A percentile compares a stretch with the other conserved stretches of the same genome.
Evolutionary conservation across 2,797 vertebrate genomes (phyloP).

Genomic region (Adelosebastes latens): DNA sequence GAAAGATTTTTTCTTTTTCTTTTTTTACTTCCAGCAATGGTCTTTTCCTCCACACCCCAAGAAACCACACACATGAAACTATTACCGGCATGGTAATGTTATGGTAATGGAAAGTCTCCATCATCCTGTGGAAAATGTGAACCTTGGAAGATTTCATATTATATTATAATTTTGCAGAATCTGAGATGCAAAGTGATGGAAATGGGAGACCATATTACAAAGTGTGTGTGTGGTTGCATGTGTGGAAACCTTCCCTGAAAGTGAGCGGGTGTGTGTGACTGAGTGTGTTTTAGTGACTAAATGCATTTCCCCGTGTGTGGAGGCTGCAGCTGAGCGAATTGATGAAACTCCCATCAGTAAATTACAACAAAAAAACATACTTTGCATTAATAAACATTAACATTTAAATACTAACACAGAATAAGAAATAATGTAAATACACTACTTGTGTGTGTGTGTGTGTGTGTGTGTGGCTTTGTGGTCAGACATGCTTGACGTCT

Average conservation of each 20-base stretch:
- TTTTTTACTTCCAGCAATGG: constrained; percentile 48
- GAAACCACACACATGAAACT: constrained; percentile 37
- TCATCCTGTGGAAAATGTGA: constrained; percentile 68
- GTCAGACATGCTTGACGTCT: constrained; percentile 19
- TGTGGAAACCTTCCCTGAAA: constrained; percentile 13
- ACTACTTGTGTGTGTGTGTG: neutral
- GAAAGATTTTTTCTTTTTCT: constrained; percentile 50
- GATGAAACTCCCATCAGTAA: neutral
- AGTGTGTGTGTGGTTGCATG: constrained; percentile 8
- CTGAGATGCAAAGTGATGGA: constrained; percentile 46
- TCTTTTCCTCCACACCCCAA: constrained; percentile 45
- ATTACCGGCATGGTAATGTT: constrained; percentile 35
- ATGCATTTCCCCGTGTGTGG: constrained; percentile 7
- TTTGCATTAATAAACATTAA: neutral
- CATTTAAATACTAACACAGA: neutral
- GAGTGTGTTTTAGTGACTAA: constrained; percentile 11
- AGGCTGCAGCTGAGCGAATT: neutral
- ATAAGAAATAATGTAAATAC: neutral
- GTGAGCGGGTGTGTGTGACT: neutral
- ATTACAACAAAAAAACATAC: neutral
- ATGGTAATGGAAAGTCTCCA: constrained; percentile 65
- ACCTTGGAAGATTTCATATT: constrained; percentile 51
- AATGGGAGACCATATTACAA: constrained; percentile 39
- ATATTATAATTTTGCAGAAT: constrained; percentile 58
- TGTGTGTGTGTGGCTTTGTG: constrained; percentile 3